These are phyloP conservation scores for Labeo rohita DNA, from an alignment of 2,113 vertebrate species.

Conservation along the genomic window DNA sequence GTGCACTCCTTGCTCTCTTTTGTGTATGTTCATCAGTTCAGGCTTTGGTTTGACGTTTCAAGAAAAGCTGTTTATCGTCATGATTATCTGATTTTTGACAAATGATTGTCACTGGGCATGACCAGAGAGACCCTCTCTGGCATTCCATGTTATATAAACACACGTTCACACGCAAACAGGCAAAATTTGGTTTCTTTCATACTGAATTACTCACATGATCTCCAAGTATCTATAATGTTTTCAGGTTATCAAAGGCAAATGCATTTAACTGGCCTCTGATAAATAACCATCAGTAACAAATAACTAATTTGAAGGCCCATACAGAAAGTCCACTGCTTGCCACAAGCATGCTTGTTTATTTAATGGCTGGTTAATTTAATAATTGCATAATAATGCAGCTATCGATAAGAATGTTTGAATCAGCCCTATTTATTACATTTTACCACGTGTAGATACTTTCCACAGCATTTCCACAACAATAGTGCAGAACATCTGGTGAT, in stretches of 20 bases:
- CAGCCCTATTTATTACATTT: neutral
- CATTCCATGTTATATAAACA: conserved; percentile 8
- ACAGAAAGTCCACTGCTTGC: neutral
- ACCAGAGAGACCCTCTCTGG: neutral
- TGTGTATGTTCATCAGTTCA: neutral
- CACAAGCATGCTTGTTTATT: too few species aligned
- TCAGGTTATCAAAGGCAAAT: neutral
- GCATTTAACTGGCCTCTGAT: neutral
- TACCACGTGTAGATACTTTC: neutral
- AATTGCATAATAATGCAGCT: neutral
- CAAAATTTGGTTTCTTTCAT: neutral
- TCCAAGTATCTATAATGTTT: neutral
- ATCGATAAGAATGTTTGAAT: neutral
- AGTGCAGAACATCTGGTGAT: neutral
- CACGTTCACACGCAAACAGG: conserved; percentile 8
- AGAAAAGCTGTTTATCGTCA: conserved; percentile 9
- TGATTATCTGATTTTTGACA: conserved; percentile 26
- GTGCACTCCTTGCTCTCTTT: neutral
- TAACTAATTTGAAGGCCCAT: neutral
- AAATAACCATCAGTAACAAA: neutral
- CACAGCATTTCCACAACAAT: neutral
- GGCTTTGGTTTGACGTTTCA: conserved; percentile 19
- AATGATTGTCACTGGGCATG: conserved; percentile 7
- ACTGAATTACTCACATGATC: neutral
- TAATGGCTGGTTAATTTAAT: neutral